phyloP scores from a whole-genome alignment of 2,888 invertebrate species.

The Acanthosepion lycidas region DNA sequence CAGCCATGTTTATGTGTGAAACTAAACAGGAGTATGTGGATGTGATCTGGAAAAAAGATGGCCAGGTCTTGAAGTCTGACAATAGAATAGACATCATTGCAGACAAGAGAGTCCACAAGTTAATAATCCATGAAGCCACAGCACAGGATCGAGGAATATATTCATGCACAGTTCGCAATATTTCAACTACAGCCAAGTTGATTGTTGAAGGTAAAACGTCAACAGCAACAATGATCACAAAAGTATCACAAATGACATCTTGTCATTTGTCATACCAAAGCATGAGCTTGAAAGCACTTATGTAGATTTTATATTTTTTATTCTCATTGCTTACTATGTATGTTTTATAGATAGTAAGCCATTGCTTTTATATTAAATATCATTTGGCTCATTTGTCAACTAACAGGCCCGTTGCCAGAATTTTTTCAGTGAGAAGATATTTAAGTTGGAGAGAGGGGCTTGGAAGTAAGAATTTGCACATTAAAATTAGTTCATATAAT shows the following conservation, averaged over 20 bases:
- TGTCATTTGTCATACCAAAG: neutral
- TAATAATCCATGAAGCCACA: conserved; percentile 58
- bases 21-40: conserved; percentile 49
- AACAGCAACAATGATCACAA: neutral
- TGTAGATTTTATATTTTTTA: neutral
- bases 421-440: too few relatives aligned
- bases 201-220: conserved; percentile 37
- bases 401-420: too few relatives aligned
- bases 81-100: conserved; percentile 56
- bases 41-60: conserved; percentile 35
- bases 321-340: neutral
- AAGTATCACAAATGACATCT: neutral
- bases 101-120: conserved; percentile 58
- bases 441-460: too few relatives aligned
- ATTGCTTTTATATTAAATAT: neutral
- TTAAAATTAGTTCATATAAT: too few relatives aligned
- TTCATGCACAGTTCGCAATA: conserved; percentile 1
- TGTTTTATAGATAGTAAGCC: neutral
- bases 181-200: conserved; percentile 41
- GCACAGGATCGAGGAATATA: conserved; percentile 56
- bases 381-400: neutral
- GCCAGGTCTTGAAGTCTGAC: neutral
- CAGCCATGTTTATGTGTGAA: conserved; percentile 54
- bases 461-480: too few relatives aligned
- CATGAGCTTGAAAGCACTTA: neutral